Evolutionary conservation across 2,888 invertebrate genomes (phyloP), one percentile per base, ranked within the genome.

Genomic region (Acronicta alni): DNA sequence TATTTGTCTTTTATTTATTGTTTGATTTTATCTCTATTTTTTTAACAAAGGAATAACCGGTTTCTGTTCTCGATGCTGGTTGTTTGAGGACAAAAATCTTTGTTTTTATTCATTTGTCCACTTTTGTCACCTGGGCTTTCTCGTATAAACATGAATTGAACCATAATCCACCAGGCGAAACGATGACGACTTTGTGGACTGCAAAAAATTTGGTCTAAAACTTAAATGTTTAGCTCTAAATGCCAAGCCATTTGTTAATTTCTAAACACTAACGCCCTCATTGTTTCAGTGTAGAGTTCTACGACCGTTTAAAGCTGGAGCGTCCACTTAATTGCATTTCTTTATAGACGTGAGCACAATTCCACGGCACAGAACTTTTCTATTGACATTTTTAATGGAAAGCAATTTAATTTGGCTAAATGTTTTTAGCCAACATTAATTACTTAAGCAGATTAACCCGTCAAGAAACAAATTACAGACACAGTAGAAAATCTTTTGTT

Each of bases 1-100:
- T 44, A 42, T 39, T 65, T 65, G 58, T 66, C 47, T 65, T 51
- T 42, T 65, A 52, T 64, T 57, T 64, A 57, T 64, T 67, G 65
- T 70, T 52, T 47, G 38, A 52, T 65, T 52, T 16, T 16, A 37
- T 69, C 45, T 69, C 47, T 43, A 15, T 43, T 52, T 69, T 53
- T 66, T 44, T 42, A 23, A 38, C 46, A 35, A n/a, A 35, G 18
- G 17, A 16, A 18, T 37, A 56, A 66, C 45, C 37, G 12, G 63
- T 55, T 65, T 54, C 16, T 30, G 32, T 48, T 54, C 10, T 46
- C 35, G 23, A 3, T 42, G 3, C 1, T 16, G 16, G 9, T 38
- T 5, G 20, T 20, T 20, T 20, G 9, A 30, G 12, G 30, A 30
- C 30, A 12, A 32, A 32, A 5, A 14, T 14, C 12, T 14, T 3